Conservation (phyloP, 2,888 invertebrate species). For the Hoplodrina blanda region DNA sequence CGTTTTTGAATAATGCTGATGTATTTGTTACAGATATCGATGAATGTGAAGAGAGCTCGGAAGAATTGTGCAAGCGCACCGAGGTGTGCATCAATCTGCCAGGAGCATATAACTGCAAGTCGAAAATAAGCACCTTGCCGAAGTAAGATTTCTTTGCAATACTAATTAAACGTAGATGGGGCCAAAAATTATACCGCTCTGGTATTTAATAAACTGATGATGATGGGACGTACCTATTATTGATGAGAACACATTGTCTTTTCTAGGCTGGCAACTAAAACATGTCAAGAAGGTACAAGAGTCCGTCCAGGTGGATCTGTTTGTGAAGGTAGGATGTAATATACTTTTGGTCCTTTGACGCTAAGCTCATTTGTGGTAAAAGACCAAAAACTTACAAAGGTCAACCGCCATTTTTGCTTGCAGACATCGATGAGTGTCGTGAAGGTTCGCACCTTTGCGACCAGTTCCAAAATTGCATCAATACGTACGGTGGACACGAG, state of each 20-base stretch:
- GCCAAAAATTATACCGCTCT: too few relatives aligned
- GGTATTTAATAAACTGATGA: too few relatives aligned
- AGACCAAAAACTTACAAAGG: neutral
- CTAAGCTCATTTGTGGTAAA: neutral
- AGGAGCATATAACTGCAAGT: constrained; percentile 96
- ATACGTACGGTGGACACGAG: constrained; percentile 87
- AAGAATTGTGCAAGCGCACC: constrained; percentile 94
- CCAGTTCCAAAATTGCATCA: constrained; percentile 88
- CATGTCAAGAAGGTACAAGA: constrained; percentile 91
- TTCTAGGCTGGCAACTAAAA: constrained; percentile 79
- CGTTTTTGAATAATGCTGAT: neutral
- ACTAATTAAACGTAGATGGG: neutral
- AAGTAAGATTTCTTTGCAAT: constrained; percentile 73
- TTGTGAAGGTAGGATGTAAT: constrained; percentile 90
- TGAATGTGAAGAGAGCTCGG: constrained; percentile 94
- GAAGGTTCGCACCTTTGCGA: constrained; percentile 87
- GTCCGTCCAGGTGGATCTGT: constrained; percentile 87
- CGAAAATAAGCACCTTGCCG: constrained; percentile 86
- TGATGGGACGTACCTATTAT: neutral
- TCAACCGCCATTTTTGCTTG: constrained; percentile 10
- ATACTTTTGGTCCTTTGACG: neutral
- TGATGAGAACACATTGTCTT: neutral
- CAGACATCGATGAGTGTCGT: constrained; percentile 96
- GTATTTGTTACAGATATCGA: constrained; percentile 93
- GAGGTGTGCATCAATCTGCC: constrained; percentile 96